A percentile compares a stretch with the other conserved stretches of the same genome.
Conservation (phyloP, 1,140 invertebrate species). For the Drosophila nigrodunni region DNA sequence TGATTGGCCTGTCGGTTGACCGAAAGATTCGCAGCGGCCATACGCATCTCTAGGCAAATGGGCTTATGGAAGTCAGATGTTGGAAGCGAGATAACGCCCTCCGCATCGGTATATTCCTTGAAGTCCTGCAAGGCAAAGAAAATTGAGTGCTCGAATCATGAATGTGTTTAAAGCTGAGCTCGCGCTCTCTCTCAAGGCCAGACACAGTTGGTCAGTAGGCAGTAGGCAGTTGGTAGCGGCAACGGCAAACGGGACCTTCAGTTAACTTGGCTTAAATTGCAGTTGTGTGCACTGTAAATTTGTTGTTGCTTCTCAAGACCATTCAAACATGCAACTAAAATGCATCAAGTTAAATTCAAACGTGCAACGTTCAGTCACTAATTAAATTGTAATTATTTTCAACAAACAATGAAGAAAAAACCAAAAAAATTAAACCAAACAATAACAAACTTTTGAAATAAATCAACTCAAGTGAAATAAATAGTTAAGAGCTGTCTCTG, state of each 20-base stretch:
- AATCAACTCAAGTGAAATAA: background rate
- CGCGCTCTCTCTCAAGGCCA: background rate
- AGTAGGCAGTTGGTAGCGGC: background rate
- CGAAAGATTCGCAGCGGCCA: conserved; percentile 70
- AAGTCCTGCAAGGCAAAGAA: conserved; percentile 88
- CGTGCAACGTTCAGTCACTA: conserved; percentile 57
- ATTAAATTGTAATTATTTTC: background rate
- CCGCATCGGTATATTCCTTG: conserved; percentile 94
- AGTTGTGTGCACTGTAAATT: conserved; percentile 69
- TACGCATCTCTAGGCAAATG: conserved; percentile 91
- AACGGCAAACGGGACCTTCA: background rate
- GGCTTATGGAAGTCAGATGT: conserved; percentile 91
- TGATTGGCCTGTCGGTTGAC: conserved; percentile 73
- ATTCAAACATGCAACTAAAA: conserved; percentile 60
- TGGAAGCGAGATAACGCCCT: conserved; percentile 92
- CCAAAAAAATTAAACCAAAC: background rate
- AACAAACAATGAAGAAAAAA: conserved; percentile 20
- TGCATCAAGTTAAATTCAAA: conserved; percentile 61
- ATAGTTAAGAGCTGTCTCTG: conserved; percentile 13
- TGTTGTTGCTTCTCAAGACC: conserved; percentile 45
- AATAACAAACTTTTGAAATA: conserved; percentile 2
- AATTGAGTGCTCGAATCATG: conserved; percentile 22
- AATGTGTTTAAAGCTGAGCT: conserved; percentile 3
- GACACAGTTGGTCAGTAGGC: conserved; percentile 4
- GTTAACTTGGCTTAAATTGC: conserved; percentile 10